A percentile compares a stretch with the other conserved stretches of the same genome.
phyloP scores from a whole-genome alignment of 2,888 invertebrate genomes.

The Trachelus troglodyta region DNA sequence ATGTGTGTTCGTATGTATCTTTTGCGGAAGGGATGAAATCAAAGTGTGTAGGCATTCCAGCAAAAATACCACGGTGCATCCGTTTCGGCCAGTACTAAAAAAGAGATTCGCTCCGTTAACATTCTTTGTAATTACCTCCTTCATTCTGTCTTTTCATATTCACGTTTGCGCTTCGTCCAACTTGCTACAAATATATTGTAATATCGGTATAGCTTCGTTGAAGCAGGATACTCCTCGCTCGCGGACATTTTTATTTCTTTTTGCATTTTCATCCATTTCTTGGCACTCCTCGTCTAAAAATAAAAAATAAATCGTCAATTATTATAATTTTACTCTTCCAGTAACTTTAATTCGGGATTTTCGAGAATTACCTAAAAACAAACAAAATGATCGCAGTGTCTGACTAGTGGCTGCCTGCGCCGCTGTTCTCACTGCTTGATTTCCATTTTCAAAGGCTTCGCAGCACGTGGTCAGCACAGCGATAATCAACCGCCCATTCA shows the following conservation, averaged over 20 bases:
- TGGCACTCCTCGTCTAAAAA: constrained; percentile 80
- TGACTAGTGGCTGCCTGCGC: constrained; percentile 92
- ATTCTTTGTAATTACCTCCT: background rate
- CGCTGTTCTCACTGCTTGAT: constrained; percentile 85
- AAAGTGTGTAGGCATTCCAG: constrained; percentile 88
- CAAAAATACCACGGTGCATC: constrained; percentile 79
- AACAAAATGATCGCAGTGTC: constrained; percentile 85
- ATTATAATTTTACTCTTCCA: background rate
- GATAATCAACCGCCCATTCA: constrained; percentile 89
- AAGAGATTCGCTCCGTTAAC: constrained; percentile 21
- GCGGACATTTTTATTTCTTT: constrained; percentile 63
- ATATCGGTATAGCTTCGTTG: constrained; percentile 90
- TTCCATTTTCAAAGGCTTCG: constrained; percentile 83
- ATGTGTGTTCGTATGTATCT: constrained; percentile 85
- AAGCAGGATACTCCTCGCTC: constrained; percentile 84
- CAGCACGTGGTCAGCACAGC: constrained; percentile 87
- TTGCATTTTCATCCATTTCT: constrained; percentile 70
- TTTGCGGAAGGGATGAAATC: constrained; percentile 84
- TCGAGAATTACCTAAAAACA: constrained; percentile 75
- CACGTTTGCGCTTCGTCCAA: constrained; percentile 84
- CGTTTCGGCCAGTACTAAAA: constrained; percentile 66
- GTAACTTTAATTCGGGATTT: background rate
- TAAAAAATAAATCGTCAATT: background rate
- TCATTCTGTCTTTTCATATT: constrained; percentile 41
- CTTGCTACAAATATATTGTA: constrained; percentile 88